Percentiles rank a stretch among this genome's conserved stretches.
These are phyloP conservation scores for Pelusios castaneus DNA, from an alignment of 2,113 vertebrate species.

Conservation along the genomic window DNA sequence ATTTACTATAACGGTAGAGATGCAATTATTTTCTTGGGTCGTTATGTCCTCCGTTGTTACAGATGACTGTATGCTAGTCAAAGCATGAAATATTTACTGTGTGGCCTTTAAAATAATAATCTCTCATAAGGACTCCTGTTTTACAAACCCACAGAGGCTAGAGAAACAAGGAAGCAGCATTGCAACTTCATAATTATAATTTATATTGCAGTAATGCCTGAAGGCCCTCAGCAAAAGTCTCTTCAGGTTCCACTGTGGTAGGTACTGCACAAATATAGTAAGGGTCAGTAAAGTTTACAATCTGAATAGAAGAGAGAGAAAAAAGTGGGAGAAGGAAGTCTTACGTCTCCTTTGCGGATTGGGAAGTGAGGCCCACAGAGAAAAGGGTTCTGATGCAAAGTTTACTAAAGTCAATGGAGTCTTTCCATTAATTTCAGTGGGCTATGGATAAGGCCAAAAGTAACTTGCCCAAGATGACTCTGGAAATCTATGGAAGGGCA, in stretches of 20 bases:
- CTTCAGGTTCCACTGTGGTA: not conserved
- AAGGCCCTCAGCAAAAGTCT: not conserved
- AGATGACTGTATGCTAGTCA: slow-evolving; percentile 25
- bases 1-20: not conserved
- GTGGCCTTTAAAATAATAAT: not conserved
- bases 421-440: not conserved
- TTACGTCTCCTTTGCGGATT: not conserved
- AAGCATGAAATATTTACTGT: slow-evolving; percentile 30
- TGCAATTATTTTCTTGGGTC: not conserved
- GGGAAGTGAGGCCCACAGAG: not conserved
- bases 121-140: not conserved
- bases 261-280: not conserved
- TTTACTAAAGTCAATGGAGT: not conserved
- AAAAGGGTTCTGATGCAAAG: not conserved
- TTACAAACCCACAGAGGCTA: not conserved
- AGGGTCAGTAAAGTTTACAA: not conserved
- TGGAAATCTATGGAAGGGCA: not conserved
- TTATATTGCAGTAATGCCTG: not conserved
- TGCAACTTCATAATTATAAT: not conserved
- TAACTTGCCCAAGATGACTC: not conserved
- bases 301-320: not conserved
- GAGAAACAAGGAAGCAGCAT: not conserved
- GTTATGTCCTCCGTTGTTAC: slow-evolving; percentile 1
- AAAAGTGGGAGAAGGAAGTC: not conserved
- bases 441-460: not conserved